Base-by-base conservation (phyloP, 2,113 vertebrate genomes). In the Crypturellus undulatus region DNA sequence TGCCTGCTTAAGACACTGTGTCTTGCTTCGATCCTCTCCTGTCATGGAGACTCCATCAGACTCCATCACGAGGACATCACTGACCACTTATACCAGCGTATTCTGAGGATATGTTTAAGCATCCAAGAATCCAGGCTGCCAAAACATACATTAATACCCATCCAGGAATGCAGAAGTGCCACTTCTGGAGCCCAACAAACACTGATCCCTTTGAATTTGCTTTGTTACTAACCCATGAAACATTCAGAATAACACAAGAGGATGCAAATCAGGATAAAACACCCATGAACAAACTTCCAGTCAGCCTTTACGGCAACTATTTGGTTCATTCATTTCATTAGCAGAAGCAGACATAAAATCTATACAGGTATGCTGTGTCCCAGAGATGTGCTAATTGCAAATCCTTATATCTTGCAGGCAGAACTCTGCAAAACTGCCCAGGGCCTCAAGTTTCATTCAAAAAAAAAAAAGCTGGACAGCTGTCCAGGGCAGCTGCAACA, bases 101-200 rank as follows among this genome's bases (percentile, higher is more conserved):
- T 40, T 68, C 18, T 9, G 42, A 68, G 13, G 32, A n/a, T 9
- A 68, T 19, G 30, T 58, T 32, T n/a, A 34, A 47, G 43, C 4
- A 13, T 16, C 13, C 65, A n/a, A 68, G 65, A 30, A 68, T 16
- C 34, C 21, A 62, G 59, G 21, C 14, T 16, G n/a, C n/a, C 32
- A n/a, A 42, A 13, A 28, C n/a, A 68, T 47, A 58, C 42, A 30
- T 21, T 24, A 69, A 17, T 36, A 42, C 34, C 22, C 80, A 54
- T 64, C 40, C 34, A 86, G 34, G 45, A 87, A 42, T 40, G 28
- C 25, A 62, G 62, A 36, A 63, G 26, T 40, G 62, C 67, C 62
- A 68, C 58, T 64, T 77, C 36, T 80, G 79, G 76, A 76, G 45
- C 43, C 67, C 73, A 86, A 47, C 73, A 75, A 45, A 67, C 67